phyloP scores from a whole-genome alignment of 2,797 vertebrate species.

The Urosaurus nigricauda region DNA sequence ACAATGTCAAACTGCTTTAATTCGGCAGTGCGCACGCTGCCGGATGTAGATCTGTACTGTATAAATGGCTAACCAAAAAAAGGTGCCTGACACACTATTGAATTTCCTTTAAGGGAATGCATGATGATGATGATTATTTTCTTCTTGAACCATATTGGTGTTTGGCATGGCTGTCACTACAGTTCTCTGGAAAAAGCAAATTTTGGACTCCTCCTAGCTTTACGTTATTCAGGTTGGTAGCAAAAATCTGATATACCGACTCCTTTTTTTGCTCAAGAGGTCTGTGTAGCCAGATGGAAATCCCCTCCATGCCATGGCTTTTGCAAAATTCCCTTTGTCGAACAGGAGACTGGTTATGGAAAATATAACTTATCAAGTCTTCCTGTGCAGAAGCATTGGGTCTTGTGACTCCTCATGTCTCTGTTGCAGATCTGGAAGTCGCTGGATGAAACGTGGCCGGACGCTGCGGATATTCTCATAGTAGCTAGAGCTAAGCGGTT shows the following conservation, averaged over 20 bases:
- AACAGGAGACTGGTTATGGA: background rate
- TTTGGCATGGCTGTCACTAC: background rate
- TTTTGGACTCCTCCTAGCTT: background rate
- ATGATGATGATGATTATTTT: background rate
- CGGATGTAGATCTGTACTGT: no score
- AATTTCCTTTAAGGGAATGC: background rate
- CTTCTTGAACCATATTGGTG: background rate
- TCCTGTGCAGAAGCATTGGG: background rate
- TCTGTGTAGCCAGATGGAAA: background rate
- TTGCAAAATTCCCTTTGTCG: background rate
- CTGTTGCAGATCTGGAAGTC: background rate
- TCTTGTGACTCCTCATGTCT: background rate
- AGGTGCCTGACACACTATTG: no score
- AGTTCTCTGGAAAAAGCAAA: background rate
- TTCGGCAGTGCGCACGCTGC: no score
- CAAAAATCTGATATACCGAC: background rate
- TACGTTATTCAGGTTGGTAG: background rate
- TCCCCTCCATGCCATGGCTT: background rate
- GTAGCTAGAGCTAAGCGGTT: background rate
- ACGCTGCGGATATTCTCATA: background rate
- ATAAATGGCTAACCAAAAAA: no score
- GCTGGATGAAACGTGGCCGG: background rate
- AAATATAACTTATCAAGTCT: conserved; percentile 1
- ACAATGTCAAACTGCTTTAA: no score
- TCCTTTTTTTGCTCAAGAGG: background rate